Base-by-base conservation (phyloP, 2,888 invertebrate genomes). In the Troilus luridus region DNA sequence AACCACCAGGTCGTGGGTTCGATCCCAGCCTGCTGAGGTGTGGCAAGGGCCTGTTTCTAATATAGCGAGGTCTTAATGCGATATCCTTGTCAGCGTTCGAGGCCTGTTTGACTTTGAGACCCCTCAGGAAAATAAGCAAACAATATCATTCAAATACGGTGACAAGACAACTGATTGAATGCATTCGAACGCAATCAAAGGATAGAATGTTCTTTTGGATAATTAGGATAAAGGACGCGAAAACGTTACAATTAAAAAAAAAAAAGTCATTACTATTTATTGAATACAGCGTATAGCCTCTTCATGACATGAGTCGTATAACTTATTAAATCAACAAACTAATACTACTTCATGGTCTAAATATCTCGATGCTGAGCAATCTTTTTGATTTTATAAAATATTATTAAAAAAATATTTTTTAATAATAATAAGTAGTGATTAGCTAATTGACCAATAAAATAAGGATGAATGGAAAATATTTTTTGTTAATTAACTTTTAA, bases 51-150 rank as follows among this genome's bases (percentile, higher is more conserved):
- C 21, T 41, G 60, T 27, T n/a, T 60, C 60, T 88, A 60, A 88
- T 60, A 62, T 62, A 88, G 88, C 88, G 58, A 64, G 88, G 88
- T 88, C 88, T 41, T 88, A 88, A 88, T 88, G 88, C 88, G 27
- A 9, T 60, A 64, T 88, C 88, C 62, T 17, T 88, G 88, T 88
- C 64, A 24, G 10, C 12, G 60, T 88, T 62, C 7, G 54, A 85
- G 54, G 12, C 10, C 56, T 10, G 10, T 85, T 85, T n/a, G 85
- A 21, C 56, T 85, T 24, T 3, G 56, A 85, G 85, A 21, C 11
- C 85, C n/a, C 85, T 85, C n/a, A n/a, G 56, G n/a, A n/a, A 77
- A 54, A 81, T 56, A 56, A 56, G 85, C 85, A 54, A 85, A 41
- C 41, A 77, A 77, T 17, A 41, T 24, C 24, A 17, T 5, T 17